phyloP scores from a whole-genome alignment of 2,797 vertebrate genomes.

The Neoniphon sammara region DNA sequence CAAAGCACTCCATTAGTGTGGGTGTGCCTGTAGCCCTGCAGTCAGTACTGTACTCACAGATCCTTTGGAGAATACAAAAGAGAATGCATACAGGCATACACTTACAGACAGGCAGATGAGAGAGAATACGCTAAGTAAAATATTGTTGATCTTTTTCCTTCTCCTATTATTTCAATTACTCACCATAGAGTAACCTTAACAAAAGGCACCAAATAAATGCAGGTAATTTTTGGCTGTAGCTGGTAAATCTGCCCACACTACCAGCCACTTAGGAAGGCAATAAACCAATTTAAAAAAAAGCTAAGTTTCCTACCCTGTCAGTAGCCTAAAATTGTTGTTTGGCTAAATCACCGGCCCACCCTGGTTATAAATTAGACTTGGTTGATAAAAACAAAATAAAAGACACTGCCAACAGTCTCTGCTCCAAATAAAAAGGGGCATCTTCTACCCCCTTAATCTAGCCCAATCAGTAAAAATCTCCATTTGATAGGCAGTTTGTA shows the following conservation, averaged over 20 bases:
- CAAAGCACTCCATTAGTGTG: slow-evolving; percentile 72
- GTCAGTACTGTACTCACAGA: slow-evolving; percentile 52
- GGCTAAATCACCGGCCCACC: neutral
- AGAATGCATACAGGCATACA: slow-evolving; percentile 35
- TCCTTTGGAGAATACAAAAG: slow-evolving; percentile 44
- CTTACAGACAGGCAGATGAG: slow-evolving; percentile 39
- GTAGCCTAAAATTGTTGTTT: neutral
- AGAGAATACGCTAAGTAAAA: slow-evolving; percentile 16
- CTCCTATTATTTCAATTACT: slow-evolving; percentile 11
- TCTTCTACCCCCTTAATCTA: neutral
- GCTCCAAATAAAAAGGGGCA: neutral
- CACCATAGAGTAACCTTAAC: neutral
- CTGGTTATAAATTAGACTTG: neutral
- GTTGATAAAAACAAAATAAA: neutral
- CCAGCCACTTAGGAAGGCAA: neutral
- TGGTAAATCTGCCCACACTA: neutral
- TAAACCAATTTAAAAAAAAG: neutral
- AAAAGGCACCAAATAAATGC: neutral
- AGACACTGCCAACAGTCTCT: neutral
- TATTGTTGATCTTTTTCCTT: slow-evolving; percentile 28
- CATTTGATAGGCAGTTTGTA: neutral
- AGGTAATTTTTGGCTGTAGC: slow-evolving; percentile 9
- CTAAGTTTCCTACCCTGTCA: neutral
- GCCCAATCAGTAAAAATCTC: neutral
- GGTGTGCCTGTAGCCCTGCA: slow-evolving; percentile 66